Conservation (phyloP, 1,140 invertebrate genomes). For the Lasaia peninsularis region DNA sequence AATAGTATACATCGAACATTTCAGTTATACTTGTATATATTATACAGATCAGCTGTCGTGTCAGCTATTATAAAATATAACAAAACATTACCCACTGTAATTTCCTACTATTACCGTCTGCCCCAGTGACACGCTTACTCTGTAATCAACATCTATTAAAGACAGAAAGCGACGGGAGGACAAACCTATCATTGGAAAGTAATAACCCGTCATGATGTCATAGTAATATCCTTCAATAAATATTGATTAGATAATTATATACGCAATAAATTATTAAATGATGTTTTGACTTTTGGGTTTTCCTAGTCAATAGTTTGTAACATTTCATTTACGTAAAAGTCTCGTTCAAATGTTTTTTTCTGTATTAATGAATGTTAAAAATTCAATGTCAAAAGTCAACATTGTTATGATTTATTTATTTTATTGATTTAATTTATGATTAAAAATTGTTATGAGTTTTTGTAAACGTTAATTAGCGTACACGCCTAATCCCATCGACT, state of each 20-base stretch:
- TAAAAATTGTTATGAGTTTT: too few species aligned
- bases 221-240: conserved; percentile 20
- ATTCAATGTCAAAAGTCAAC: too few species aligned
- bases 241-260: conserved; percentile 21
- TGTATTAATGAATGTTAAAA: too few species aligned
- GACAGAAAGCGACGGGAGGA: conserved; percentile 20
- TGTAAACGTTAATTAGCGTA: too few species aligned
- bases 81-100: conserved; percentile 33
- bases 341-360: too few species aligned
- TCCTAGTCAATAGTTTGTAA: too few species aligned
- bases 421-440: too few species aligned
- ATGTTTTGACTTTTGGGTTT: neutral
- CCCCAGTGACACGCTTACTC: conserved; percentile 37
- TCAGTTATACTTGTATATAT: too few species aligned
- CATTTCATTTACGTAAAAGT: too few species aligned
- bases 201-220: conserved; percentile 18
- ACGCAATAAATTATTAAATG: neutral
- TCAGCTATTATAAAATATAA: conserved; percentile 29
- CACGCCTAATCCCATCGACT: too few species aligned
- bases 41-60: conserved; percentile 44
- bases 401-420: too few species aligned
- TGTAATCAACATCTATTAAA: conserved; percentile 45
- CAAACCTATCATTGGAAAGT: conserved; percentile 3
- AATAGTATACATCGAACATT: too few species aligned
- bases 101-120: conserved; percentile 37